Conservation (phyloP, 2,797 vertebrate species). For the Poliocrania exsul region DNA sequence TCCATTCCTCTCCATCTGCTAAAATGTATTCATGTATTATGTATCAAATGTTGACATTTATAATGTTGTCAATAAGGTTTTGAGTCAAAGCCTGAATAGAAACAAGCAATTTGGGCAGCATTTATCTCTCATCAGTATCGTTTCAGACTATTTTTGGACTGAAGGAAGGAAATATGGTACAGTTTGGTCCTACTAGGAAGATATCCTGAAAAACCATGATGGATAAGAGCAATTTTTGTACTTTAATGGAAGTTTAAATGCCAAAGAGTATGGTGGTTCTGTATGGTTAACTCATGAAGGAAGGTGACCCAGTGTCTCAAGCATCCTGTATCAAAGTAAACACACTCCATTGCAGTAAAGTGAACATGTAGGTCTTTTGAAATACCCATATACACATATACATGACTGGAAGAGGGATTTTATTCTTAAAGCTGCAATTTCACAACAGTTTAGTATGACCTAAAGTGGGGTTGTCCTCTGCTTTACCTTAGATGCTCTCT, state of each 20-base stretch:
- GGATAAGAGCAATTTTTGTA: neutral
- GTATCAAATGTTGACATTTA: slow-evolving; percentile 53
- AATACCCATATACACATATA: neutral
- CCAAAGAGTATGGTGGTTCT: neutral
- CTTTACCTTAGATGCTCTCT: neutral
- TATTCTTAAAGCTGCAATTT: neutral
- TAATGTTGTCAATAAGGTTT: slow-evolving; percentile 37
- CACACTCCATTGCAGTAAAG: neutral
- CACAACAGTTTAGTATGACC: neutral
- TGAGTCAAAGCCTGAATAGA: slow-evolving; percentile 6
- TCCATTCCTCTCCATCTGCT: slow-evolving; percentile 47
- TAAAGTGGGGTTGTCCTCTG: neutral
- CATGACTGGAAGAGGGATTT: neutral
- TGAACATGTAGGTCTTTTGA: neutral
- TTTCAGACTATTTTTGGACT: slow-evolving; percentile 17
- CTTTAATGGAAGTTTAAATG: neutral
- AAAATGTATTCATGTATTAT: slow-evolving; percentile 27
- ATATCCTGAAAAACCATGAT: neutral
- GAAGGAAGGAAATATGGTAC: neutral
- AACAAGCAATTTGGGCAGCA: neutral
- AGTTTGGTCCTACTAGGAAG: neutral
- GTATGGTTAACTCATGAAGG: neutral
- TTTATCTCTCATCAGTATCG: neutral
- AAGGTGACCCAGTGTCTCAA: neutral
- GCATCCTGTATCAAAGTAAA: neutral